Base-by-base conservation (phyloP, 2,797 vertebrate genomes). In the Tenualosa thibaudeaui region DNA sequence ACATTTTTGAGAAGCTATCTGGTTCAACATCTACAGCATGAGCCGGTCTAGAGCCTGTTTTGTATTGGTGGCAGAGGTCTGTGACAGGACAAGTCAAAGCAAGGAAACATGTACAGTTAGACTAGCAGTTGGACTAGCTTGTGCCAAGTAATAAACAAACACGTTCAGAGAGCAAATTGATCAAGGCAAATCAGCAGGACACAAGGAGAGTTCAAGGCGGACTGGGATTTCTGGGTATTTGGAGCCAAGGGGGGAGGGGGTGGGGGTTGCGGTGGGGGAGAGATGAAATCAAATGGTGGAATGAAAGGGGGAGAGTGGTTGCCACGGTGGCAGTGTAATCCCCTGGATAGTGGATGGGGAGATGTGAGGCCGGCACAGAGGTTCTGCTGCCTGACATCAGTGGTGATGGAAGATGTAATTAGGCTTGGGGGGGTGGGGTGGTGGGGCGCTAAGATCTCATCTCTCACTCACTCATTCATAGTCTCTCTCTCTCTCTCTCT, bases 111-210 rank as follows among this genome's bases (percentile, higher is more conserved):
- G 24, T 9, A 31, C 10, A 31, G 8, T 8, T 8, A 65, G 31
- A 31, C 31, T 9, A 65, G 7, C 24, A 22, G n/a, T 12, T 24
- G 24, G 81, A 83, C 22, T 19, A 84, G 84, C 68, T 86, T 86
- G 53, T 82, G 81, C 85, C 17, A 65, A 85, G 78, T 85, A 83
- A 87, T 24, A 85, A 68, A 86, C 22, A 85, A 56, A 71, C n/a
- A 85, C 85, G 85, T 89, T 89, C 82, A 89, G 85, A 87, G 84
- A 56, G 87, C 65, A 85, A 86, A 88, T 51, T 88, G 87, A 90
- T 90, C 86, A 90, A 86, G 85, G 84, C 88, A 89, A 89, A 93
- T 90, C 89, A 91, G 87, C 81, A 85, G 60, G 84, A 82, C 65
- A 71, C 26, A 71, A 15, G 10, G 5, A 37, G 15, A 78, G 40